phyloP scores from a whole-genome alignment of 2,113 vertebrate genomes.

The Danio rerio region GRCz12tu NC_133187.1:44015501-44016000 shows the following conservation, averaged over 20 bases:
- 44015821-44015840: conserved; percentile 18
- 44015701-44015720: too few species aligned
- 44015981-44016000: conserved; percentile 8
- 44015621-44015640: too few species aligned
- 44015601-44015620: too few species aligned
- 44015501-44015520: too few species aligned
- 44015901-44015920: conserved; percentile 28
- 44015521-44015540: too few species aligned
- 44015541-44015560: too few species aligned
- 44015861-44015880: not conserved
- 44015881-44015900: not conserved
- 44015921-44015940: conserved; percentile 23
- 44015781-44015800: not conserved
- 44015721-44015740: not conserved
- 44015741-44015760: not conserved
- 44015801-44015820: not conserved
- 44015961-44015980: conserved; percentile 18
- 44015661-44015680: too few species aligned
- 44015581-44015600: too few species aligned
- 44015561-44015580: too few species aligned
- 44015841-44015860: conserved; percentile 6
- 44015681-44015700: too few species aligned
- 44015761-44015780: not conserved
- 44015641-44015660: too few species aligned
- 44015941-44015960: conserved; percentile 12